Percentiles rank a stretch among this genome's conserved stretches.
Evolutionary conservation across 1,140 invertebrate genomes (phyloP).

Genomic region (Drosophila nebulosa): DNA sequence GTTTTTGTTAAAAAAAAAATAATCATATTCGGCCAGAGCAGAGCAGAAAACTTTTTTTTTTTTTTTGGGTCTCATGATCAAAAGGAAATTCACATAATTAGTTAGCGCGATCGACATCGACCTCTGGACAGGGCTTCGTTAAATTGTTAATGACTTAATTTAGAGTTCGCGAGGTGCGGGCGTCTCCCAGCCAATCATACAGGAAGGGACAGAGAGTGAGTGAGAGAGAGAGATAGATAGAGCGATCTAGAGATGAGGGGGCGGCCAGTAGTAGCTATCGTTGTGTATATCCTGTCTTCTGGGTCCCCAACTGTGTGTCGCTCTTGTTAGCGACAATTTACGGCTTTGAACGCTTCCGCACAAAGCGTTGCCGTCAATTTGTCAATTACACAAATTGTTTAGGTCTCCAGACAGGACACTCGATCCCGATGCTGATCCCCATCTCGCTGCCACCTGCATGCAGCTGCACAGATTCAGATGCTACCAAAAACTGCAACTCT

Average conservation of each 20-base stretch:
- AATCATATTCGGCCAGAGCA: constrained; percentile 44
- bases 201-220: neutral
- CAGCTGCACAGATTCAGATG: constrained; percentile 71
- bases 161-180: constrained; percentile 64
- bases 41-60: neutral
- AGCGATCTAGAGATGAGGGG: neutral
- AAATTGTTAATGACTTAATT: constrained; percentile 80
- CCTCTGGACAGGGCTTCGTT: constrained; percentile 52
- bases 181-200: constrained; percentile 60
- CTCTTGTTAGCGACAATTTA: constrained; percentile 79
- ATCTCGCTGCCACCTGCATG: constrained; percentile 61
- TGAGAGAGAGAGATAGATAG: neutral
- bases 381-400: constrained; percentile 81
- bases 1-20: constrained; percentile 75
- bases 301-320: constrained; percentile 23
- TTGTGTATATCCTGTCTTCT: constrained; percentile 51
- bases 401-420: constrained; percentile 23
- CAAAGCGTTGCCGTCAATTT: constrained; percentile 79
- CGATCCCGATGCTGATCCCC: constrained; percentile 30
- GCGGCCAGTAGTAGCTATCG: neutral
- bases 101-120: constrained; percentile 51
- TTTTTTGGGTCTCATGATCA: constrained; percentile 39
- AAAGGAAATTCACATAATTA: constrained; percentile 80
- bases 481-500: constrained; percentile 60
- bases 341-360: constrained; percentile 77